Evolutionary conservation across 1,140 invertebrate genomes (phyloP).

Genomic region (Psix sp.): DNA sequence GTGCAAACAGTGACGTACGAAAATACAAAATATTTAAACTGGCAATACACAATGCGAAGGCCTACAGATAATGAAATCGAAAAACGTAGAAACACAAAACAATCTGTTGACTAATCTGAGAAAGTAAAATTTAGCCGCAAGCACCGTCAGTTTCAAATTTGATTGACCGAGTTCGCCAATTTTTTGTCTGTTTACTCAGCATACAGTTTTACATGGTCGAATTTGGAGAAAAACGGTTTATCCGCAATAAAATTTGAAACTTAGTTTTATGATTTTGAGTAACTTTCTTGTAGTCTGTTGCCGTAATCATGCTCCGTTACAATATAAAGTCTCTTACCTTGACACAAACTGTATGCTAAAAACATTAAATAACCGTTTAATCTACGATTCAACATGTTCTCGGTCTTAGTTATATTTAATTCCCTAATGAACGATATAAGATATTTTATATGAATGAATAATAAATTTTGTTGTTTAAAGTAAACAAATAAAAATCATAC

Average conservation of each 20-base stretch:
- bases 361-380: conserved; percentile 76
- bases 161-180: conserved; percentile 45
- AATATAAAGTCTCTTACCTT: conserved; percentile 74
- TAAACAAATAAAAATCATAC: not conserved
- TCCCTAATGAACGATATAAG: no score
- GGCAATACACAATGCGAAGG: no score
- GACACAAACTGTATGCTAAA: conserved; percentile 78
- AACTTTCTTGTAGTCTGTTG: no score
- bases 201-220: conserved; percentile 36
- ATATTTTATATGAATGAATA: no score
- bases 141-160: conserved; percentile 56
- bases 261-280: conserved; percentile 2
- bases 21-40: no score
- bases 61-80: no score
- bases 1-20: no score
- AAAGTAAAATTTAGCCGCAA: conserved; percentile 27
- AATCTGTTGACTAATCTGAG: no score
- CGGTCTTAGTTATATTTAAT: conserved; percentile 36
- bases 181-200: conserved; percentile 28
- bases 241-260: conserved; percentile 60
- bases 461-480: no score
- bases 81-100: no score
- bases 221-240: conserved; percentile 20
- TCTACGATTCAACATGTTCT: conserved; percentile 41
- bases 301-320: conserved; percentile 39